Evolutionary conservation across 2,113 vertebrate genomes (phyloP), one percentile per base, ranked within the genome.

Genomic region (Cygnus atratus): DNA sequence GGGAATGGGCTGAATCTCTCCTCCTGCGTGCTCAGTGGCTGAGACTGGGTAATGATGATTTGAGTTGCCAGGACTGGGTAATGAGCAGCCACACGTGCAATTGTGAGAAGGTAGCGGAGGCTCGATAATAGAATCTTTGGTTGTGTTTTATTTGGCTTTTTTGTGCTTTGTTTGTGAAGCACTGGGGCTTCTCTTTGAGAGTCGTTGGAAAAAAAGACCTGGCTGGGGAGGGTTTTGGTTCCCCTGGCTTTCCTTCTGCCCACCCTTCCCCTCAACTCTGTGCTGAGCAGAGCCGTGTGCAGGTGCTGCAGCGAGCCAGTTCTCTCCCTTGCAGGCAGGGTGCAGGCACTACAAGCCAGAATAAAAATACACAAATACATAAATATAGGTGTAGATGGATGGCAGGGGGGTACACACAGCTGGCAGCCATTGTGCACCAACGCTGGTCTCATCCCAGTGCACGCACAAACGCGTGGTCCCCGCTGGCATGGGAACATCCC

Each of bases 381-480:
- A 26, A 54, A 76, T 31, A 5, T 15, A 7, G 16, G 5, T 39
- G 18, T 19, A 6, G 41, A 5, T 14, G 70, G 37, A 20, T 72
- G 65, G 74, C 67, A 61, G 66, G 66, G 46, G 18, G 61, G 10
- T 37, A 3, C 1, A 3, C 50, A 20, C 37, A n/a, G 39, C 66
- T 37, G 75, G 44, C 37, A 78, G 71, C 52, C 4, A 4, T 13
- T 46, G n/a, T 22, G 21, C 2, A 8, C 43, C 22, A 61, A 24
- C 46, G 4, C 48, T 1, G 12, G 9, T 55, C 67, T 72, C n/a
- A 54, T 0, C 26, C 24, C 71, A 50, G 8, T 39, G 31, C 7
- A 1, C 2, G 3, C 50, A 12, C 41, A 66, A 63, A 28, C 2
- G 0, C 0, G 1, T 11, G 1, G 29, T 62, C 59, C 25, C 58